Percentiles rank a stretch among this genome's conserved stretches.
Conservation (phyloP, 1,140 invertebrate species). For the Drosophila paulistorum region DNA sequence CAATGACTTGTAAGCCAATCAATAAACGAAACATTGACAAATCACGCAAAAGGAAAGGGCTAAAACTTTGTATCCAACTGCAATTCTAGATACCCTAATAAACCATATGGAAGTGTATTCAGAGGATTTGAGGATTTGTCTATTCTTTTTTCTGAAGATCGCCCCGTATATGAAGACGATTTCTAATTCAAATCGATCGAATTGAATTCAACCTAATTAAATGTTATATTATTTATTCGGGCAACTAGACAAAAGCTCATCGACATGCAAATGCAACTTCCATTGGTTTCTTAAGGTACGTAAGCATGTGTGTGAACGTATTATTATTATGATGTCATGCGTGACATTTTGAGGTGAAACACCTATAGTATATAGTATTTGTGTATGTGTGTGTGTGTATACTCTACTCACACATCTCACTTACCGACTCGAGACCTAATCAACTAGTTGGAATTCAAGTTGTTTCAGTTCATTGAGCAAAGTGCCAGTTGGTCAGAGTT, state of each 20-base stretch:
- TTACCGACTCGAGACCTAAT: conserved; percentile 51
- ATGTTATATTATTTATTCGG: conserved; percentile 24
- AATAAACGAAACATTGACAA: conserved; percentile 9
- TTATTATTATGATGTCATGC: conserved; percentile 66
- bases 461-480: conserved; percentile 68
- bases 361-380: conserved; percentile 26
- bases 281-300: background rate
- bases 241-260: conserved; percentile 7
- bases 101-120: too few species aligned
- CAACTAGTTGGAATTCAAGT: conserved; percentile 57
- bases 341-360: conserved; percentile 69
- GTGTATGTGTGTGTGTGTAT: background rate
- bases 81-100: too few species aligned
- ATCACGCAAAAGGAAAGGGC: conserved; percentile 1
- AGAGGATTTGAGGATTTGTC: too few species aligned
- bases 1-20: background rate
- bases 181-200: background rate
- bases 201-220: conserved; percentile 11
- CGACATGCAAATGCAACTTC: background rate
- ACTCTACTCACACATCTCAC: conserved; percentile 15
- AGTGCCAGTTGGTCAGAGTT: conserved; percentile 50
- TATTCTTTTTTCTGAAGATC: background rate
- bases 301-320: conserved; percentile 30
- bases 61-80: background rate
- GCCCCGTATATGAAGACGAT: too few species aligned